phyloP scores from a whole-genome alignment of 2,888 invertebrate species.

The Branchipolynoe longqiensis region DNA sequence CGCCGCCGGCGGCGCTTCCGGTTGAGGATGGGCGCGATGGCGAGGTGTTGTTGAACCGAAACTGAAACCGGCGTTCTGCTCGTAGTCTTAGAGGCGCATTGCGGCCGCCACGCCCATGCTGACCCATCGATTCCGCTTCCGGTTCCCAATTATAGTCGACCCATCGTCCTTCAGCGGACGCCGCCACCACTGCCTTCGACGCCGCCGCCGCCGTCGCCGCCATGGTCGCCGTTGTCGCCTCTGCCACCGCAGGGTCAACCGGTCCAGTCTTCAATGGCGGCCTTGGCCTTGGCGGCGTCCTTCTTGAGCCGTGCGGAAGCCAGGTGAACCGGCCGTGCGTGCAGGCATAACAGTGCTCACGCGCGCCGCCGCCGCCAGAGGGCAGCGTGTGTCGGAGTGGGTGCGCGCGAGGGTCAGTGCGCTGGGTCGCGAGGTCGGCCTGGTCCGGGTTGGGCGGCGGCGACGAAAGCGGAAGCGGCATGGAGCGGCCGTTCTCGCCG shows the following conservation, averaged over 20 bases:
- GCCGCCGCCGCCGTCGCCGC: background rate
- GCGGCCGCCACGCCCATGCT: too few species aligned
- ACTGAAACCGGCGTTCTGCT: too few species aligned
- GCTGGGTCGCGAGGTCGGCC: background rate
- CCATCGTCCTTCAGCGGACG: background rate
- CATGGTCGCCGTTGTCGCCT: background rate
- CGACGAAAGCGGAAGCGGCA: background rate
- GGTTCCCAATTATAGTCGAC: background rate
- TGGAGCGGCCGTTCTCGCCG: background rate
- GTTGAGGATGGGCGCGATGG: too few species aligned
- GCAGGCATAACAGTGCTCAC: constrained; percentile 23
- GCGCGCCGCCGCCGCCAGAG: background rate
- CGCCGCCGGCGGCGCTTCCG: too few species aligned
- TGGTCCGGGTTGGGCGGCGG: too few species aligned
- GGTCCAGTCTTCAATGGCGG: background rate
- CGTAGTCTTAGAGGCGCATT: too few species aligned
- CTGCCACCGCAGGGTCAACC: background rate
- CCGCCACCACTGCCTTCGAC: background rate
- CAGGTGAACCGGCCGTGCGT: background rate
- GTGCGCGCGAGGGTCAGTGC: background rate
- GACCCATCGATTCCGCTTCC: too few species aligned
- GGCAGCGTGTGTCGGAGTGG: background rate
- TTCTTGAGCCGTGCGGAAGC: background rate
- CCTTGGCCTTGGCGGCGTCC: background rate
- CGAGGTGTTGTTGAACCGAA: background rate